Percentiles rank a stretch among this genome's conserved stretches.
phyloP scores from a whole-genome alignment of 2,888 invertebrate species.

The Pharmacophagus antenor region DNA sequence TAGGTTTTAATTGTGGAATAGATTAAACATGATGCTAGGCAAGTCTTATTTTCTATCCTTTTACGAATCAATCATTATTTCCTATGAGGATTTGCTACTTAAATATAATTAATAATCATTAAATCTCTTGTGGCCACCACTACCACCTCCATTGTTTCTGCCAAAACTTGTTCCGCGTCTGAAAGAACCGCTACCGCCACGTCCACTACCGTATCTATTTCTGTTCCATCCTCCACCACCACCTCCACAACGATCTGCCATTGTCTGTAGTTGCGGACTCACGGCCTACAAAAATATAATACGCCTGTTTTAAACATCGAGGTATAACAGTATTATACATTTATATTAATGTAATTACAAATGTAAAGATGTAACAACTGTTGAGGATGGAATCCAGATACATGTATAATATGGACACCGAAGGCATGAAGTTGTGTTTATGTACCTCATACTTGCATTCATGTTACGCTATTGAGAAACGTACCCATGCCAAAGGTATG shows the following conservation, averaged over 20 bases:
- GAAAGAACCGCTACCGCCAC: conserved; percentile 75
- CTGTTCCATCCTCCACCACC: conserved; percentile 82
- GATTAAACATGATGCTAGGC: conserved; percentile 4
- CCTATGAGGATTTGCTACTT: conserved; percentile 67
- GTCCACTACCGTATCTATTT: conserved; percentile 69
- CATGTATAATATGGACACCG: conserved; percentile 85
- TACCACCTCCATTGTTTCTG: conserved; percentile 58
- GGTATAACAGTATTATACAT: background rate
- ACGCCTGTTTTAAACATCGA: background rate
- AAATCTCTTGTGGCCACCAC: conserved; percentile 69
- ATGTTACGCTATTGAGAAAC: conserved; percentile 84
- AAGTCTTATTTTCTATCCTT: conserved; percentile 4
- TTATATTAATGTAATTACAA: background rate
- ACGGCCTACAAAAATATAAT: conserved; percentile 84
- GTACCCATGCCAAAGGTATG: conserved; percentile 89
- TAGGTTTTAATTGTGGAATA: conserved; percentile 15
- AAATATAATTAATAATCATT: conserved; percentile 60
- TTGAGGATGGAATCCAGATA: conserved; percentile 90
- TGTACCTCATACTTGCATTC: conserved; percentile 89
- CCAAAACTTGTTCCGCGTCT: conserved; percentile 73
- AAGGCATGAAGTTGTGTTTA: conserved; percentile 86
- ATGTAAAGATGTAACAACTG: conserved; percentile 76
- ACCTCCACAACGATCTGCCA: conserved; percentile 85
- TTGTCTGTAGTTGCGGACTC: conserved; percentile 91
- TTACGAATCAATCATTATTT: conserved; percentile 44